Percentiles rank a stretch among this genome's conserved stretches.
These are phyloP conservation scores for Vanacampus margaritifer DNA, from an alignment of 2,113 vertebrate genomes.

Conservation along the genomic window DNA sequence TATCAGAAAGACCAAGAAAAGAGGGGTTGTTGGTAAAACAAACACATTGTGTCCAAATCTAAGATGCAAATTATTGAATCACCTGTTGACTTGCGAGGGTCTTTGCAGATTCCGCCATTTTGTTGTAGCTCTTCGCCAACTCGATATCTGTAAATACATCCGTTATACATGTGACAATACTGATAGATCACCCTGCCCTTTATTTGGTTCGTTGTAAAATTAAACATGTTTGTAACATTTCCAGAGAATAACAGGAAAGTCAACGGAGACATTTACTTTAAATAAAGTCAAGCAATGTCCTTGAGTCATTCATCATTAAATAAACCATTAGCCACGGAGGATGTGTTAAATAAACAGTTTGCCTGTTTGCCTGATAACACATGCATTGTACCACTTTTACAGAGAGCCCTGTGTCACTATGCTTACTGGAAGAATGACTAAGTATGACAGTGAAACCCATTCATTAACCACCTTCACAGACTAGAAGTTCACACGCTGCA, in stretches of 20 bases:
- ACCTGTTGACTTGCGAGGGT: slow-evolving; percentile 85
- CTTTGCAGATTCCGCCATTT: slow-evolving; percentile 93
- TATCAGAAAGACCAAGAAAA: background rate
- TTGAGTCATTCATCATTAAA: slow-evolving; percentile 4
- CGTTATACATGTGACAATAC: too few relatives aligned
- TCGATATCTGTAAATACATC: slow-evolving; percentile 80
- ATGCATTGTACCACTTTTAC: slow-evolving; percentile 13
- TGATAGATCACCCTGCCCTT: background rate
- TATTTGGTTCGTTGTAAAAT: background rate
- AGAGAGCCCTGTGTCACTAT: slow-evolving; percentile 20
- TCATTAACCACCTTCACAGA: slow-evolving; percentile 44
- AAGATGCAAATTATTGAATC: slow-evolving; percentile 20
- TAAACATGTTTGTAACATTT: background rate
- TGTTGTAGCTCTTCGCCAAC: slow-evolving; percentile 87
- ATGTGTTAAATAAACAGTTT: slow-evolving; percentile 21
- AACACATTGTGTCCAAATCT: background rate
- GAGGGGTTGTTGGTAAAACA: background rate
- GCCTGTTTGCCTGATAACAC: slow-evolving; percentile 26
- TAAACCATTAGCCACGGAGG: slow-evolving; percentile 18
- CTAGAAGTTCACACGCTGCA: slow-evolving; percentile 30
- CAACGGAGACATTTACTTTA: background rate
- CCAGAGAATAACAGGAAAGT: background rate
- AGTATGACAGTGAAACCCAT: slow-evolving; percentile 34
- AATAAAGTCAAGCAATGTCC: slow-evolving; percentile 4
- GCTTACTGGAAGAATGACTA: slow-evolving; percentile 7